phyloP scores from a whole-genome alignment of 2,888 invertebrate genomes.

The Eupeodes latifasciatus region DNA sequence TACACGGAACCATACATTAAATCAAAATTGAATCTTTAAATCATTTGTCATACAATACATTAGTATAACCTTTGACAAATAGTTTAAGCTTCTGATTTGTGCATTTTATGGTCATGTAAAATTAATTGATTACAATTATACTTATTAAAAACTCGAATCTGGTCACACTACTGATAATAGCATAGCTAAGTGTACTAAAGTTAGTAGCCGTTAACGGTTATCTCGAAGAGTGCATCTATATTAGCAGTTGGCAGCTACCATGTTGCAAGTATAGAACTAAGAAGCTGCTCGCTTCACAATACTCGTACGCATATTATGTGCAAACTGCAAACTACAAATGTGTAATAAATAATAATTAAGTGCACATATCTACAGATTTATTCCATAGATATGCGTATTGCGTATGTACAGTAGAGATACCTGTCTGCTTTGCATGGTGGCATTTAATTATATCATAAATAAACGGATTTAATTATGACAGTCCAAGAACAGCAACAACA shows the following conservation, averaged over 20 bases:
- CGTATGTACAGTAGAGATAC: neutral
- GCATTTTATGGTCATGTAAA: too few species aligned
- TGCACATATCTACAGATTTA: conserved; percentile 36
- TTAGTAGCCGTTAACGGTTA: conserved; percentile 61
- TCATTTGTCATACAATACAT: too few species aligned
- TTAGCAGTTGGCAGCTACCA: conserved; percentile 20
- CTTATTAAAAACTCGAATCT: neutral
- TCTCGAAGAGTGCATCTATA: conserved; percentile 47
- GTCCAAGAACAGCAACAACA: conserved; percentile 44
- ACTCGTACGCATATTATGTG: conserved; percentile 59
- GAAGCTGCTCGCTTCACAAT: conserved; percentile 8
- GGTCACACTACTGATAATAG: conserved; percentile 1
- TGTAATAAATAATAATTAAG: conserved; percentile 59
- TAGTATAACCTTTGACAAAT: too few species aligned
- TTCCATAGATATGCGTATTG: conserved; percentile 3
- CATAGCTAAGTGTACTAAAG: conserved; percentile 39
- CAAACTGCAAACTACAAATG: conserved; percentile 50
- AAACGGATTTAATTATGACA: conserved; percentile 66
- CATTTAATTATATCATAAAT: conserved; percentile 70
- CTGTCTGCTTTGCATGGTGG: conserved; percentile 58
- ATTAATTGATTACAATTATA: too few species aligned
- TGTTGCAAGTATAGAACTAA: conserved; percentile 51
- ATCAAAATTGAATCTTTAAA: too few species aligned
- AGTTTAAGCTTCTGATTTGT: too few species aligned
- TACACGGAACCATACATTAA: too few species aligned